Conservation (phyloP, 2,888 invertebrate species). For the Sphecodes monilicornis region DNA sequence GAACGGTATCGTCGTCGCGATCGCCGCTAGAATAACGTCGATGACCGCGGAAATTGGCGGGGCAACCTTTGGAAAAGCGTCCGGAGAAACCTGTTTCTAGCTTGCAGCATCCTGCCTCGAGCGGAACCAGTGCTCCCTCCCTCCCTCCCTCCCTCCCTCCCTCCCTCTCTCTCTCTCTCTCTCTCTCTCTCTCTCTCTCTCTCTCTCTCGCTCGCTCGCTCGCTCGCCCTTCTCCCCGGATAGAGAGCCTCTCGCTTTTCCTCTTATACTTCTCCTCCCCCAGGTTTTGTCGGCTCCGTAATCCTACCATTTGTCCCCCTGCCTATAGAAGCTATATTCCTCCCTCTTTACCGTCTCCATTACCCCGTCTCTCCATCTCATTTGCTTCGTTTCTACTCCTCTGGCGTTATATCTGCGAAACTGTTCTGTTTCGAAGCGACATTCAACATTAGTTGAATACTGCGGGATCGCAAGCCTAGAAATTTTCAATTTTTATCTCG, state of each 20-base stretch:
- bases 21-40: conserved; percentile 3
- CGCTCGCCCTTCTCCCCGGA: too few relatives aligned
- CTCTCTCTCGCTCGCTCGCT: too few relatives aligned
- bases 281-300: conserved; percentile 39
- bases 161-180: conserved; percentile 5
- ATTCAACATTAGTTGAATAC: too few relatives aligned
- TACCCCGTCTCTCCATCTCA: conserved; percentile 28
- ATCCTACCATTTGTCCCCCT: not conserved
- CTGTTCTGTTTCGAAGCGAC: too few relatives aligned
- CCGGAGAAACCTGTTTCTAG: conserved; percentile 48
- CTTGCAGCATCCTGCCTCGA: conserved; percentile 34
- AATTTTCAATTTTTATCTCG: too few relatives aligned
- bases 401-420: not conserved
- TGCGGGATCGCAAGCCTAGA: too few relatives aligned
- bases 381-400: conserved; percentile 7
- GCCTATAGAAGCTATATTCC: not conserved
- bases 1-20: not conserved
- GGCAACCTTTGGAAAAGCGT: conserved; percentile 32
- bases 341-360: conserved; percentile 20
- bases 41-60: conserved; percentile 5
- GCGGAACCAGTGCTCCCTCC: conserved; percentile 36
- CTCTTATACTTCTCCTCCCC: conserved; percentile 24
- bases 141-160: conserved; percentile 13
- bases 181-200: conserved; percentile 12
- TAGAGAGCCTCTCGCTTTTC: not conserved